Evolutionary conservation across 2,888 invertebrate species (phyloP).

Genomic region (Pyrgus malvae): DNA sequence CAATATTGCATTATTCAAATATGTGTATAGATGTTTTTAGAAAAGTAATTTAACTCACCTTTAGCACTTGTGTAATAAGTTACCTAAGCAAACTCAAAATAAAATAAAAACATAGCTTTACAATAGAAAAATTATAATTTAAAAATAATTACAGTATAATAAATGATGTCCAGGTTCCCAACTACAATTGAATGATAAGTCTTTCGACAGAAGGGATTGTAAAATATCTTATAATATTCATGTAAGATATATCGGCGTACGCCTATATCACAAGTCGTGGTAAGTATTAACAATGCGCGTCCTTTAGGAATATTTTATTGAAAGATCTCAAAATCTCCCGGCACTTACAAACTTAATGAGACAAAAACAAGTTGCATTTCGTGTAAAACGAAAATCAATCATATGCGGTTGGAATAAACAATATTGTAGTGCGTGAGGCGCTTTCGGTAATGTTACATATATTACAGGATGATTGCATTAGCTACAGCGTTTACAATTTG

Average conservation of each 20-base stretch:
- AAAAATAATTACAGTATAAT: conserved; percentile 79
- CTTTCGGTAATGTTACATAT: conserved; percentile 69
- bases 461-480: conserved; percentile 73
- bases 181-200: conserved; percentile 49
- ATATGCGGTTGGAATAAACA: conserved; percentile 39
- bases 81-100: conserved; percentile 35
- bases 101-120: conserved; percentile 44
- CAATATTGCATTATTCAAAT: not conserved
- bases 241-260: conserved; percentile 28
- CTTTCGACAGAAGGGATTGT: conserved; percentile 40
- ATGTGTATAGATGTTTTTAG: not conserved
- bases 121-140: conserved; percentile 82
- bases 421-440: conserved; percentile 62
- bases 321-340: conserved; percentile 35
- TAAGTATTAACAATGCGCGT: conserved; percentile 55
- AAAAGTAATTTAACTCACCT: conserved; percentile 1
- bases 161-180: conserved; percentile 58
- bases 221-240: conserved; percentile 35
- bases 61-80: not conserved
- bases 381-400: conserved; percentile 45
- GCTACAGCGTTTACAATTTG: conserved; percentile 93
- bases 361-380: conserved; percentile 46
- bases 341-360: conserved; percentile 54
- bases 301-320: conserved; percentile 60
- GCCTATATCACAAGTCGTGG: conserved; percentile 51